These are phyloP conservation scores for Chaetodon trifascialis DNA, from an alignment of 2,113 vertebrate species.

Conservation along the genomic window DNA sequence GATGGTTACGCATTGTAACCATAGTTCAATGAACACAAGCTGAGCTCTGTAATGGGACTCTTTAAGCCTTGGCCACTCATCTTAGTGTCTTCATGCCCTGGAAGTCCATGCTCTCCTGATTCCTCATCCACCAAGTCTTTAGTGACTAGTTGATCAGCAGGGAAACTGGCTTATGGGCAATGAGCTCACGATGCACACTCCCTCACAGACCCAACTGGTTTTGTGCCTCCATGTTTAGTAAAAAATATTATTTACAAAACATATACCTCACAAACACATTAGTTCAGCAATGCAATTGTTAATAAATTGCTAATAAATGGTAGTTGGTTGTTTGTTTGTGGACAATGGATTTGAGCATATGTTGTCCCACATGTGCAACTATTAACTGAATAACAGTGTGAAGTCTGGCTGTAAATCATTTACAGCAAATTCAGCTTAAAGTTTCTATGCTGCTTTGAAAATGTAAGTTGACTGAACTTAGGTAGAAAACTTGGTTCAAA, in stretches of 20 bases:
- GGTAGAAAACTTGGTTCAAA: no score
- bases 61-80: neutral
- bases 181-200: neutral
- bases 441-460: no score
- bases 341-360: neutral
- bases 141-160: neutral
- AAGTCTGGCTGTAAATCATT: neutral
- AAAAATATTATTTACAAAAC: neutral
- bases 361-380: neutral
- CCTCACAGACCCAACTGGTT: neutral
- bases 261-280: neutral
- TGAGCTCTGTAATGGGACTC: slow-evolving; percentile 15
- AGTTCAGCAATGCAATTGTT: neutral
- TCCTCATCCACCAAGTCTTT: slow-evolving; percentile 10
- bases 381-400: neutral
- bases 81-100: neutral
- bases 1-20: slow-evolving; percentile 11
- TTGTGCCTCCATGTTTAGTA: neutral
- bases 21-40: slow-evolving; percentile 1
- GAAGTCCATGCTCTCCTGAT: neutral
- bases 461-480: no score
- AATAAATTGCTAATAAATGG: no score
- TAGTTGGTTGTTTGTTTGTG: neutral
- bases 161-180: neutral
- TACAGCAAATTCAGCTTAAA: neutral